Evolutionary conservation across 2,113 vertebrate species (phyloP), one percentile per base, ranked within the genome.

Genomic region (Eudorcas thomsonii): DNA sequence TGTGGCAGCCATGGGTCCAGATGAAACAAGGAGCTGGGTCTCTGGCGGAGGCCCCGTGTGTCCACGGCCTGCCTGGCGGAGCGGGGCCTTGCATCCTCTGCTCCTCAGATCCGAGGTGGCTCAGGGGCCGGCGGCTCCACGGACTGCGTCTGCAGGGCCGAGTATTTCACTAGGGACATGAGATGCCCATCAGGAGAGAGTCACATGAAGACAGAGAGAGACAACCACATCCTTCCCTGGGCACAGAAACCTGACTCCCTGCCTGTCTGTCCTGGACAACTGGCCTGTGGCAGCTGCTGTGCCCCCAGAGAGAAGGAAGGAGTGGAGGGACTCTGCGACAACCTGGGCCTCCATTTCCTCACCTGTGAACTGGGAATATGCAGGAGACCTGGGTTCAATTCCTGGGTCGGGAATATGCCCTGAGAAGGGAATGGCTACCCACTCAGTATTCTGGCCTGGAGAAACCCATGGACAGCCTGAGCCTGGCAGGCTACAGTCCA

Each of bases 151-250:
- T 99, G 99, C 96, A 99, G 99, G 2, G 99, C 99, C 14, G 99
- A 99, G 96, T 99, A 99, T 95, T 99, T 99, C 91, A 99, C 99
- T 99, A 81, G 13, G 59, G 60, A 96, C 62, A 97, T 45, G 84
- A 74, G 50, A 33, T 0, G 11, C 6, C 23, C 0, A 2, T 96
- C 26, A 96, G 92, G 6, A 71, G 26, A 33, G 26, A 14, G 10
- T 15, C 48, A 45, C 14, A 8, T 28, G 48, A 21, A 91, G 78
- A n/a, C 6, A 25, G 21, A 57, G 3, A 45, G 1, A 36, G 6
- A 52, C 23, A 13, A 10, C 0, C 23, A n/a, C 50, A 48, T 23
- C 45, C 33, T 45, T 33, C 14, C 28, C 74, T 25, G 48, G 43
- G 30, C 12, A 84, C 21, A 80, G 16, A 43, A 30, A 5, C 3